Evolutionary conservation across 2,113 vertebrate species (phyloP), one percentile per base, ranked within the genome.

Genomic region (Pardalotus punctatus): DNA sequence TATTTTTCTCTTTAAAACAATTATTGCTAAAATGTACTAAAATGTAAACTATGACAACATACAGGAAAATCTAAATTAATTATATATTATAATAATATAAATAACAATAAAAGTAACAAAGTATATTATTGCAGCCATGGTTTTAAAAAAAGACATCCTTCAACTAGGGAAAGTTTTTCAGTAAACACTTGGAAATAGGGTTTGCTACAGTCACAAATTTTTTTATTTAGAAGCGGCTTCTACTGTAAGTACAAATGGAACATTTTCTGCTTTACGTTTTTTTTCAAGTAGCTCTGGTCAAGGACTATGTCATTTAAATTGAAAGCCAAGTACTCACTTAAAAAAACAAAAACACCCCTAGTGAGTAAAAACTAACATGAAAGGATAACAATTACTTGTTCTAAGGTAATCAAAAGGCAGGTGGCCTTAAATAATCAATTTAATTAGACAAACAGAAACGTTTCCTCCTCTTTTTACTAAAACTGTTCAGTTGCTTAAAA

Each of bases 1-100:
- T 61, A 17, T 70, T 80, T 92, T 94, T 88, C 10, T 80, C 48
- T 85, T 79, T 76, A 53, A 85, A 92, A 40, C 7, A 82, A 20
- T 24, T 60, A n/a, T 18, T 65, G 10, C 28, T 92, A 69, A 53
- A 64, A 94, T n/a, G n/a, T n/a, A 81, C 5, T 14, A 45, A 78
- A 73, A 43, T 23, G 16, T 20, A 85, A 91, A 94, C 45, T 42
- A 69, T 42, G n/a, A 43, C 15, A 64, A 36, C 11, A 29, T 35
- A 72, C 65, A 10, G 57, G 17, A 85, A 94, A 40, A 21, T 57
- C 25, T 60, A 61, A 28, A 67, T 84, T 79, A 50, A 31, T 76
- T 48, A 62, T 56, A 36, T 35, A 23, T 65, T 65, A 67, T 8
- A 69, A 67, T 60, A 74, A 51, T 58, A 72, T 47, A 38, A 57